Percentiles rank a stretch among this genome's conserved stretches.
Conservation (phyloP, 2,113 vertebrate species). For the Pelecanoides urinatrix region DNA sequence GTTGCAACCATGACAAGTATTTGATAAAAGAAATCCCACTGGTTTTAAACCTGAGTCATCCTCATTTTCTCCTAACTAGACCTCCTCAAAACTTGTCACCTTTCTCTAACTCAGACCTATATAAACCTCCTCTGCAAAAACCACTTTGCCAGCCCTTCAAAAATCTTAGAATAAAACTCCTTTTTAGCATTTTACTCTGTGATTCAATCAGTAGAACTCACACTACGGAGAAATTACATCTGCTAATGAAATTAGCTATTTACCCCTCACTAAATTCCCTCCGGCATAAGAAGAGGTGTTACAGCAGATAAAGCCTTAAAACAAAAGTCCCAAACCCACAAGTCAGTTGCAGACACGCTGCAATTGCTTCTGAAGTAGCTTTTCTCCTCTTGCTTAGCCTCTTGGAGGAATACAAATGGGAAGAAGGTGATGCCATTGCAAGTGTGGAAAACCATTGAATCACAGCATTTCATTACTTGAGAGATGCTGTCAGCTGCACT, state of each 20-base stretch:
- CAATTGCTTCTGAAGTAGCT: conserved; percentile 19
- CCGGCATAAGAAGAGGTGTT: not conserved
- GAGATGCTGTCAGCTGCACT: not conserved
- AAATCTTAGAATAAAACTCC: not conserved
- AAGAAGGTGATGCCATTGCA: not conserved
- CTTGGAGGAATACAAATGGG: not conserved
- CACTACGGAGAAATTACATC: not conserved
- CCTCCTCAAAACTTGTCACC: not conserved
- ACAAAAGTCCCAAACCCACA: not conserved
- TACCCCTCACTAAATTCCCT: not conserved
- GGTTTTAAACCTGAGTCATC: not conserved
- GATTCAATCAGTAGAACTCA: not conserved
- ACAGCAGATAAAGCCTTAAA: not conserved
- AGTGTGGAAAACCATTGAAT: not conserved
- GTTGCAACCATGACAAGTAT: not conserved
- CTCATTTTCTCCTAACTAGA: not conserved
- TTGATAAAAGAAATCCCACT: not conserved
- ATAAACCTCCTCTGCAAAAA: not conserved
- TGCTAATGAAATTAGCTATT: not conserved
- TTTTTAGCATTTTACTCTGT: not conserved
- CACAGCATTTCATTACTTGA: not conserved
- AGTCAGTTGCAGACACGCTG: not conserved
- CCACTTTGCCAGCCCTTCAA: not conserved
- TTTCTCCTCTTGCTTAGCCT: conserved; percentile 33
- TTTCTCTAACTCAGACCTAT: not conserved